These are phyloP conservation scores for Echinops telfairi DNA, from an alignment of 2,113 vertebrate species.

Conservation along the genomic window DNA sequence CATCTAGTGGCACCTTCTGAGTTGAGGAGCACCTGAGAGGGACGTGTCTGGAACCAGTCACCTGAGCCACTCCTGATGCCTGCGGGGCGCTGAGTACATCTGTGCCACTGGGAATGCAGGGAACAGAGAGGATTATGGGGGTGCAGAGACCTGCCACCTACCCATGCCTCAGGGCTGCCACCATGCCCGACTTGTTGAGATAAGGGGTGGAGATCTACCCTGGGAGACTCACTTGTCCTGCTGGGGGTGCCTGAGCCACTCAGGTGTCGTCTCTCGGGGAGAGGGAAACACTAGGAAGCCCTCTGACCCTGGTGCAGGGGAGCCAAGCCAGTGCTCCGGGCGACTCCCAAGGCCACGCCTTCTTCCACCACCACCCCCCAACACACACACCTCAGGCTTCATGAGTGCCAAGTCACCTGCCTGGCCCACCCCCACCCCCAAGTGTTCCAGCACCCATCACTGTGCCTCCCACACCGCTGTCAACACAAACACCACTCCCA, in stretches of 20 bases:
- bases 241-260: not conserved
- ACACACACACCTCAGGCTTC: not conserved
- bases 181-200: not conserved
- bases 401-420: conserved; percentile 71
- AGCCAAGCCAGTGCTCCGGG: not conserved
- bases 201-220: not conserved
- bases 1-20: not conserved
- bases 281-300: not conserved
- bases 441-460: conserved; percentile 63
- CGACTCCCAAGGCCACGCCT: not conserved
- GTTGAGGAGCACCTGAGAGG: not conserved
- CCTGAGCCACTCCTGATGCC: too few species aligned
- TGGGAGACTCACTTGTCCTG: not conserved
- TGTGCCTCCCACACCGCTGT: conserved; percentile 36
- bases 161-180: not conserved
- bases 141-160: too few species aligned
- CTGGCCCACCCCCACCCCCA: conserved; percentile 30
- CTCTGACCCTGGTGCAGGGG: rapidly evolving
- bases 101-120: not conserved
- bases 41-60: not conserved
- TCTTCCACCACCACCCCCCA: too few species aligned
- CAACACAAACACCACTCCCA: conserved; percentile 77
- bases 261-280: too few species aligned
- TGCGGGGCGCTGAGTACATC: not conserved
- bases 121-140: not conserved